Evolutionary conservation across 92 coral and sea anemone species (phyloP).

Genomic region (Hydrozoanthus gracilis): DNA sequence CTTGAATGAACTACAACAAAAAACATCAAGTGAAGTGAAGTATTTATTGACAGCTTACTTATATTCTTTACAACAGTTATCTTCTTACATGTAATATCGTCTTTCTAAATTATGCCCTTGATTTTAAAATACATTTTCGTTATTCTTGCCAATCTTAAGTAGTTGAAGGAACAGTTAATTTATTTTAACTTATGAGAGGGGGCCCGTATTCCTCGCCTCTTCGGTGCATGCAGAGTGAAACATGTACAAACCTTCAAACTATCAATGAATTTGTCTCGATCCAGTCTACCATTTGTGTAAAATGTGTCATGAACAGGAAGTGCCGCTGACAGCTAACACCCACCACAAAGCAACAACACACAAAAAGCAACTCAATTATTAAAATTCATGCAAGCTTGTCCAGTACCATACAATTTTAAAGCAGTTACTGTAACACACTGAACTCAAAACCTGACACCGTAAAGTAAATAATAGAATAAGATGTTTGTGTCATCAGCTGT

Average conservation of each 20-base stretch:
- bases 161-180: not conserved
- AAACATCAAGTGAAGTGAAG: no score
- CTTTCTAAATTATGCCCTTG: no score
- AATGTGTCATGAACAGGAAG: slow-evolving; percentile 41
- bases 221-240: slow-evolving; percentile 42
- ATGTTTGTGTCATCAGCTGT: no score
- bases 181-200: slow-evolving; percentile 5
- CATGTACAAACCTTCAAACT: slow-evolving; percentile 45
- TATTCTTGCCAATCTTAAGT: slow-evolving; percentile 11
- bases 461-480: no score
- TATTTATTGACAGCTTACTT: no score
- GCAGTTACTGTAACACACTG: not conserved
- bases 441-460: no score
- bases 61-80: not conserved
- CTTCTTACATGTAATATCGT: no score
- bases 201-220: slow-evolving; percentile 58
- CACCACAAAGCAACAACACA: slow-evolving; percentile 49
- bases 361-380: slow-evolving; percentile 48
- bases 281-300: slow-evolving; percentile 54
- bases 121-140: not conserved
- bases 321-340: slow-evolving; percentile 44
- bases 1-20: no score
- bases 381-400: not conserved
- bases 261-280: slow-evolving; percentile 52
- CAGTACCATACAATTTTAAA: not conserved